Conservation (phyloP, 2,797 vertebrate species). For the Enteromius viviparus region DNA sequence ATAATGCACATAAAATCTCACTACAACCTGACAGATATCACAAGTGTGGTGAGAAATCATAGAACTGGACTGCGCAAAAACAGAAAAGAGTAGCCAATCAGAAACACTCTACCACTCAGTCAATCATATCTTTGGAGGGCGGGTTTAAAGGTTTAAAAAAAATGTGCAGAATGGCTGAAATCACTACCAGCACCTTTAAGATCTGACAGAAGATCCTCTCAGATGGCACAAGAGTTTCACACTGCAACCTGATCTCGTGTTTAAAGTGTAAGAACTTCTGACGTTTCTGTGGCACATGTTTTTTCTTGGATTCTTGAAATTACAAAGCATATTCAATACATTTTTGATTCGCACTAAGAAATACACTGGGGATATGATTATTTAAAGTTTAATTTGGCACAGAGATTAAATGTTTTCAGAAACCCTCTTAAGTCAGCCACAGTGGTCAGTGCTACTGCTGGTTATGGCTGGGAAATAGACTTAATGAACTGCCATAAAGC, state of each 20-base stretch:
- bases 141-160: neutral
- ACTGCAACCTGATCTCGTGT: constrained; percentile 53
- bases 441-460: neutral
- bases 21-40: neutral
- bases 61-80: neutral
- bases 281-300: neutral
- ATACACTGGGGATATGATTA: neutral
- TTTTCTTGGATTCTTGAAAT: constrained; percentile 18
- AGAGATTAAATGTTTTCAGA: neutral
- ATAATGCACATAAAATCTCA: neutral
- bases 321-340: neutral
- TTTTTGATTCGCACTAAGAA: neutral
- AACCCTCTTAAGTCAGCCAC: neutral
- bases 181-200: constrained; percentile 13
- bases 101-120: neutral
- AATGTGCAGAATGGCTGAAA: neutral
- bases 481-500: neutral
- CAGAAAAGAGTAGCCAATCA: neutral
- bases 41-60: neutral
- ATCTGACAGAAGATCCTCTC: constrained; percentile 37
- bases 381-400: neutral
- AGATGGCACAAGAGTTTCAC: constrained; percentile 33
- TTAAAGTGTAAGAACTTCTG: constrained; percentile 31
- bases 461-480: neutral
- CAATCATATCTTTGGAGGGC: neutral